Evolutionary conservation across 2,797 vertebrate species (phyloP).

Genomic region (Malacoctenus gilli): DNA sequence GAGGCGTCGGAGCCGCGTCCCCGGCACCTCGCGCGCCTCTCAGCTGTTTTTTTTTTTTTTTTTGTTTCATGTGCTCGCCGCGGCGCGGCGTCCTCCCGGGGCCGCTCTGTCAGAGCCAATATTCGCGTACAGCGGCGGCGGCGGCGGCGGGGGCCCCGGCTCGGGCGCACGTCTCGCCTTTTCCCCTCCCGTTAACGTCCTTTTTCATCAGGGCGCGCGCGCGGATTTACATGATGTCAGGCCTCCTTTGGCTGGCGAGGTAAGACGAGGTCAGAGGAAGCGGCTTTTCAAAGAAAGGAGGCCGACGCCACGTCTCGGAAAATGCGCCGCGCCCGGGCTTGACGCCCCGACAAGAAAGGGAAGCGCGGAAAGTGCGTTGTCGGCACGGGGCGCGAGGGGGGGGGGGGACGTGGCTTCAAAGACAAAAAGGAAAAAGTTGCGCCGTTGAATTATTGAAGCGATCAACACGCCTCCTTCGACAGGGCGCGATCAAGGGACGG

Average conservation of each 20-base stretch:
- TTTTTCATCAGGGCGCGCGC: conserved; percentile 64
- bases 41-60: no score
- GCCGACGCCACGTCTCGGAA: conserved; percentile 11
- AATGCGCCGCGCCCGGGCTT: conserved; percentile 19
- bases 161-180: conserved; percentile 40
- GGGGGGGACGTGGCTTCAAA: conserved; percentile 61
- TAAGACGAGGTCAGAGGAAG: conserved; percentile 50
- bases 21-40: conserved; percentile 53
- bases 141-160: conserved; percentile 58
- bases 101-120: conserved; percentile 79
- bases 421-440: conserved; percentile 60
- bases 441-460: conserved; percentile 70
- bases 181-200: conserved; percentile 60
- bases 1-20: conserved; percentile 57
- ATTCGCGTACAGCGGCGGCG: conserved; percentile 68
- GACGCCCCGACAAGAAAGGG: conserved; percentile 39
- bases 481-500: conserved; percentile 27
- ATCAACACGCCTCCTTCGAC: conserved; percentile 47
- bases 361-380: conserved; percentile 59
- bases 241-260: conserved; percentile 26
- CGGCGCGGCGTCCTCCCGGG: conserved; percentile 71
- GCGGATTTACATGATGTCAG: conserved; percentile 49
- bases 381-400: conserved; percentile 37
- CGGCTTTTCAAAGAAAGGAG: conserved; percentile 64
- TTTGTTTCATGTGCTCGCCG: conserved; percentile 81